These are phyloP conservation scores for Aleiodes sp. DNA, from an alignment of 1,140 invertebrate species.

Conservation along the genomic window DNA sequence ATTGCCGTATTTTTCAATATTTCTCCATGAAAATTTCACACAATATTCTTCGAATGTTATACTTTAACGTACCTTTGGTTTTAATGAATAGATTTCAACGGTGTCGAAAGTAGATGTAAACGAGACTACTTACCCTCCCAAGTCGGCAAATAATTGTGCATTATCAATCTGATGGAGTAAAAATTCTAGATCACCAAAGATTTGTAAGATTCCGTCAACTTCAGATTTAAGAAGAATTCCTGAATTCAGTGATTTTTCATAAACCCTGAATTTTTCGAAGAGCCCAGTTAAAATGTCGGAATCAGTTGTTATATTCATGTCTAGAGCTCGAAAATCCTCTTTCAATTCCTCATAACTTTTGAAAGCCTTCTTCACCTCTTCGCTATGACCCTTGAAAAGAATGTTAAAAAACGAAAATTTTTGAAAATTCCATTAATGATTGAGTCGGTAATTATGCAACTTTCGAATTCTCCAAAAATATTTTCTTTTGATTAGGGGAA, in stretches of 20 bases:
- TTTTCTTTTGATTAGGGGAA: too few relatives aligned
- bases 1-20: too few relatives aligned
- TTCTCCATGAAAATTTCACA: too few relatives aligned
- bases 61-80: too few relatives aligned
- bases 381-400: constrained; percentile 24
- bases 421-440: too few relatives aligned
- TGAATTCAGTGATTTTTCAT: constrained; percentile 50
- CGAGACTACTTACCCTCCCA: constrained; percentile 67
- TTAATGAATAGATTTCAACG: too few relatives aligned
- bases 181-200: constrained; percentile 77
- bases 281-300: constrained; percentile 73
- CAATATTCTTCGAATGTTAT: too few relatives aligned
- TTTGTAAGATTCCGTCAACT: constrained; percentile 64
- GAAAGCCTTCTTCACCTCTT: constrained; percentile 59
- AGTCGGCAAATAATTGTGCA: constrained; percentile 75
- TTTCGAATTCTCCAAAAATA: too few relatives aligned
- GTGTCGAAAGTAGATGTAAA: background rate
- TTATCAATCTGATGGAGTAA: constrained; percentile 82
- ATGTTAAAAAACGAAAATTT: constrained; percentile 40
- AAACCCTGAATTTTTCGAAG: constrained; percentile 67
- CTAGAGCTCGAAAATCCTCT: constrained; percentile 70
- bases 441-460: too few relatives aligned
- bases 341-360: constrained; percentile 75
- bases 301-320: constrained; percentile 75
- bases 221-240: constrained; percentile 46